These are phyloP conservation scores for Manis javanica DNA, from an alignment of 2,797 vertebrate genomes.

Conservation along the genomic window DNA sequence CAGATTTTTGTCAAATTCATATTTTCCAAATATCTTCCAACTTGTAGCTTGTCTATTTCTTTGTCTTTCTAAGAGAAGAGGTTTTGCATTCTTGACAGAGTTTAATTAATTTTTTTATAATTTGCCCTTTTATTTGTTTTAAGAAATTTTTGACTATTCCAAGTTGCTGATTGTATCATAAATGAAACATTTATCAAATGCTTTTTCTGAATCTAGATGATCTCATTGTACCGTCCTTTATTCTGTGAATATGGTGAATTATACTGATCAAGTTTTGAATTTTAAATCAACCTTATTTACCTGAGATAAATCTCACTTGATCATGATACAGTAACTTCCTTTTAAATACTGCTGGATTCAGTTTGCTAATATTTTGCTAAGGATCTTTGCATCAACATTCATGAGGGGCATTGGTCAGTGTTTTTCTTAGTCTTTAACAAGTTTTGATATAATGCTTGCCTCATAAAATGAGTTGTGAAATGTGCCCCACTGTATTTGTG, in stretches of 20 bases:
- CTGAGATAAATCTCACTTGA: conserved; percentile 4
- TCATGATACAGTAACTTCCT: neutral
- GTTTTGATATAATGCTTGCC: neutral
- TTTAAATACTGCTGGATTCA: neutral
- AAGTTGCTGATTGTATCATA: conserved; percentile 20
- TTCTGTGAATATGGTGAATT: conserved; percentile 32
- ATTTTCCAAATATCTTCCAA: conserved; percentile 17
- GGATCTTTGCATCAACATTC: neutral
- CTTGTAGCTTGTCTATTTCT: neutral
- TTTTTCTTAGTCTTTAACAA: conserved; percentile 30
- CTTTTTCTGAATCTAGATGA: neutral
- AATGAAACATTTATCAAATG: conserved; percentile 21
- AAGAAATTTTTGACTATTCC: conserved; percentile 26
- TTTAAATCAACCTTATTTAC: conserved; percentile 46
- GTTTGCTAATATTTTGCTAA: conserved; percentile 46
- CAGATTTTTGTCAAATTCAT: neutral
- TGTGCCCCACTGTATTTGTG: neutral
- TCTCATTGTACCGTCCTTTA: neutral
- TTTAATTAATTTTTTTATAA: neutral
- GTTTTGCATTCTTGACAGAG: conserved; percentile 10
- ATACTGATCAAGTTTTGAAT: conserved; percentile 3
- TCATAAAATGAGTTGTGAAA: conserved; percentile 19
- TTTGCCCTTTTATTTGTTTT: conserved; percentile 36
- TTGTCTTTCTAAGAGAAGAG: conserved; percentile 1
- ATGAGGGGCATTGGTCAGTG: neutral